Base-by-base conservation (phyloP, 2,113 vertebrate genomes). In the Callithrix jacchus region DNA sequence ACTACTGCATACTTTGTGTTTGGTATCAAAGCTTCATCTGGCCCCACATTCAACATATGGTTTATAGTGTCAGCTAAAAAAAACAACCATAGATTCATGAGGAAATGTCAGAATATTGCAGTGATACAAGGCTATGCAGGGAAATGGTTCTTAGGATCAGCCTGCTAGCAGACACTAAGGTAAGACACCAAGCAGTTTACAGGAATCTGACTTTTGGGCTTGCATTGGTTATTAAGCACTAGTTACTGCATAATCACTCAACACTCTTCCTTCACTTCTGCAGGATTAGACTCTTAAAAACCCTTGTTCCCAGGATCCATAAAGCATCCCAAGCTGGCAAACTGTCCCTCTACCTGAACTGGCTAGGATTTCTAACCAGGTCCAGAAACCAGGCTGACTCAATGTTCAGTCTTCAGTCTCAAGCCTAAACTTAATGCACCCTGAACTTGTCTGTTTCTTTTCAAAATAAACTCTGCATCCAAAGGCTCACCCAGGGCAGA, bases 21-120 rank as follows among this genome's bases (percentile, higher is more conserved):
- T 97, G 64, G 83, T 83, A 98, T 45, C 94, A 86, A 97, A 84
- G 96, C 87, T 97, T 96, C 52, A 12, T 91, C 73, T 84, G 77
- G 93, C 96, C 95, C 85, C 88, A 77, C 87, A 93, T 76, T 95
- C 94, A 97, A 97, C 87, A 96, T 66, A 94, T 54, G 96, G 85
- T 89, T 98, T 91, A 54, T 23, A 47, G 85, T 84, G 98, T 97
- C 80, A 93, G 93, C 87, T 90, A 79, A 88, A 87, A 58, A 58
- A 89, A 96, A 68, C 92, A 94, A 84, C 87, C 73, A 42, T 8
- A 92, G 87, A 96, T 83, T 95, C 77, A 64, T 17, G 71, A 30
- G 82, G 64, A 88, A 95, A 96, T 66, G 77, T 97, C 96, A 71
- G 92, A 87, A 52, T 20, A 88, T 11, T 21, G 5, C 66, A 89